Conservation (phyloP, 1,140 invertebrate species). For the Gyrodactylus salaris region DNA sequence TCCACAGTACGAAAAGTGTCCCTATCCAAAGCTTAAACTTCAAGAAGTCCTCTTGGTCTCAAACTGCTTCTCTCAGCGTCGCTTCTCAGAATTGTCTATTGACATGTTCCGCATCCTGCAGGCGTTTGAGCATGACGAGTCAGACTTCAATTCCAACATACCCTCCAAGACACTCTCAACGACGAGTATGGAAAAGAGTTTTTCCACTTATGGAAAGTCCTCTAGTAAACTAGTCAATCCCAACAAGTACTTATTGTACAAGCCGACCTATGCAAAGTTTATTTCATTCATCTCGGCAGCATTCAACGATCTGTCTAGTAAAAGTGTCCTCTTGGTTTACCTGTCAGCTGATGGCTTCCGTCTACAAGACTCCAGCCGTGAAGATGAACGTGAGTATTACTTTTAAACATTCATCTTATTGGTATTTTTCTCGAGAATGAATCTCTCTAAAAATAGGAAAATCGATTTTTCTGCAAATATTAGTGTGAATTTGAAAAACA, state of each 20-base stretch:
- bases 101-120: conserved; percentile 93
- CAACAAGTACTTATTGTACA: conserved; percentile 77
- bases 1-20: neutral
- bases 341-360: conserved; percentile 39
- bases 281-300: conserved; percentile 64
- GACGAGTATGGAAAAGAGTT: neutral
- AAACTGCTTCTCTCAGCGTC: conserved; percentile 29
- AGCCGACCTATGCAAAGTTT: conserved; percentile 63
- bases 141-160: conserved; percentile 30
- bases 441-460: too few species aligned
- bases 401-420: too few species aligned
- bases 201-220: neutral
- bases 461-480: too few species aligned
- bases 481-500: too few species aligned
- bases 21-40: neutral
- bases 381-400: conserved; percentile 9
- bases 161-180: conserved; percentile 2
- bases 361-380: conserved; percentile 1
- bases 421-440: too few species aligned
- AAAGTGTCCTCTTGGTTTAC: conserved; percentile 57
- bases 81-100: conserved; percentile 77
- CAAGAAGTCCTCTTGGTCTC: neutral
- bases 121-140: conserved; percentile 56
- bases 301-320: conserved; percentile 59
- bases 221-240: conserved; percentile 44